Conservation (phyloP, 2,797 vertebrate genomes). For the Sebastes wilsoni region DNA sequence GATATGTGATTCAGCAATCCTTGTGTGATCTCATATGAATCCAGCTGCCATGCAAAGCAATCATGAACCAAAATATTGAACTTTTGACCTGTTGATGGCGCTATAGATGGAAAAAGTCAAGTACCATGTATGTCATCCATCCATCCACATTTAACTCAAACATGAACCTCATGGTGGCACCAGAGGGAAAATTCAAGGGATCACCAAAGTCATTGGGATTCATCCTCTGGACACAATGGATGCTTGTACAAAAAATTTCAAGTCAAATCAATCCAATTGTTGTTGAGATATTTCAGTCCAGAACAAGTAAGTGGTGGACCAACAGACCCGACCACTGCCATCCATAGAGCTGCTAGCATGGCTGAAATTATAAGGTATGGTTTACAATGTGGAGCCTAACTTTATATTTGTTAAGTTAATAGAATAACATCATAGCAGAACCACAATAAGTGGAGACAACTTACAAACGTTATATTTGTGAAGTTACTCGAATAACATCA, state of each 20-base stretch:
- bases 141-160: neutral
- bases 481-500: neutral
- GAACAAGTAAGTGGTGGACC: neutral
- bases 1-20: too few relatives aligned
- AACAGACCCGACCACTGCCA: neutral
- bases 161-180: neutral
- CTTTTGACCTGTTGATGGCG: neutral
- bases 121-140: neutral
- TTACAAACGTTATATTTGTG: slow-evolving; percentile 71
- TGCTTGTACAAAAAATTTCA: neutral
- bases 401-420: neutral
- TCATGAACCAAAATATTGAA: neutral
- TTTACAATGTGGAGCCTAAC: neutral
- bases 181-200: neutral
- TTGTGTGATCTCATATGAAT: too few relatives aligned
- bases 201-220: neutral
- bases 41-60: too few relatives aligned
- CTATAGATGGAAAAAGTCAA: neutral
- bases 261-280: neutral
- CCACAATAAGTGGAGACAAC: slow-evolving; percentile 50
- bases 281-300: neutral
- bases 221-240: neutral
- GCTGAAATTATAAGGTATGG: neutral
- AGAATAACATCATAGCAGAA: neutral
- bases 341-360: neutral